These are phyloP conservation scores for Harpagoxenus sublaevis DNA, from an alignment of 2,888 invertebrate genomes.

Conservation along the genomic window DNA sequence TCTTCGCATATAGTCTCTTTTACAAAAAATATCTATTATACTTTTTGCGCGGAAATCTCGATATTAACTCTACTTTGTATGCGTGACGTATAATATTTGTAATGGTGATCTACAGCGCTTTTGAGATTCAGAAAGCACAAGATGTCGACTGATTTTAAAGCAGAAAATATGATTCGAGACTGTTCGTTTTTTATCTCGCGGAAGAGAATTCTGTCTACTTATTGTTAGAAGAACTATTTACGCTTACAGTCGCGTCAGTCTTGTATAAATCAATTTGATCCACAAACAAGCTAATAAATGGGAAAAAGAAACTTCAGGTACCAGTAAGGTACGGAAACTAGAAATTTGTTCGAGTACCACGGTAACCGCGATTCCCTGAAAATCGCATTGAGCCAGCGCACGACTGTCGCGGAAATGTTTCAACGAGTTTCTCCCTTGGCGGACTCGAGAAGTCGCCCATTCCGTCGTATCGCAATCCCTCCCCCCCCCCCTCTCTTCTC, in stretches of 20 bases:
- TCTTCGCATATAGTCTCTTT: conserved; percentile 13
- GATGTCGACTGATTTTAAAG: not conserved
- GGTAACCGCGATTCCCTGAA: conserved; percentile 56
- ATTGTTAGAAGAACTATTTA: not conserved
- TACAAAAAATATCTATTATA: conserved; percentile 27
- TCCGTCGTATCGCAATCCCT: conserved; percentile 51
- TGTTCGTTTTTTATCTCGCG: not conserved
- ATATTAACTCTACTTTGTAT: conserved; percentile 62
- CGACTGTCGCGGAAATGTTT: conserved; percentile 58
- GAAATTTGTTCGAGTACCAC: conserved; percentile 33
- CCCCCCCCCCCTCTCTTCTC: not conserved
- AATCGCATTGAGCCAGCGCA: conserved; percentile 56
- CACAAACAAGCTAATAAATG: conserved; percentile 19
- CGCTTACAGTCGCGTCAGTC: not conserved
- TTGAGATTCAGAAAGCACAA: conserved; percentile 70
- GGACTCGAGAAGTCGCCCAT: conserved; percentile 50
- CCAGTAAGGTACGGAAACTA: conserved; percentile 20
- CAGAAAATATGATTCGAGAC: not conserved
- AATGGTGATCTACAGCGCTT: conserved; percentile 71
- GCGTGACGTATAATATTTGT: conserved; percentile 52
- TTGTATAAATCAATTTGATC: conserved; percentile 20
- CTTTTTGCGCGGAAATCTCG: conserved; percentile 46
- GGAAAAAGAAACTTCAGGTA: conserved; percentile 17
- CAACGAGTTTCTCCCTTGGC: conserved; percentile 59
- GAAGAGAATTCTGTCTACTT: not conserved